Conservation (phyloP, 2,113 vertebrate species). For the Amphiprion ocellaris region DNA sequence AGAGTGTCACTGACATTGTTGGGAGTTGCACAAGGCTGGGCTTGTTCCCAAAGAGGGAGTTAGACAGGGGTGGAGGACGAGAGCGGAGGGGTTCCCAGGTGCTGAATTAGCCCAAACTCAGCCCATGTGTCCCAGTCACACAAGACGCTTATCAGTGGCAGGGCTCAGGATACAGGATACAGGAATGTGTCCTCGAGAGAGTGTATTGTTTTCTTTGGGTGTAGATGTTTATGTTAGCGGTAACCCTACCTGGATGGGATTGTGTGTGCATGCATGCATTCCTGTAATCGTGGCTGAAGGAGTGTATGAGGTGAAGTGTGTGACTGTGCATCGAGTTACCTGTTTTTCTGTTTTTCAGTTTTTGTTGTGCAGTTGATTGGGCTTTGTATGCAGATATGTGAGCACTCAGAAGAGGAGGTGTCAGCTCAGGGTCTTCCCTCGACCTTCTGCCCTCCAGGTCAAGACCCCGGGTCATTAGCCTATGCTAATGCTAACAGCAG, state of each 20-base stretch:
- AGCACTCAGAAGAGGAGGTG: constrained; percentile 37
- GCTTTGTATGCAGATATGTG: constrained; percentile 42
- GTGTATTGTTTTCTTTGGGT: constrained; percentile 69
- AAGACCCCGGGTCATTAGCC: constrained; percentile 56
- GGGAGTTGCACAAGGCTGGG: constrained; percentile 80
- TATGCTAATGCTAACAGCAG: constrained; percentile 64
- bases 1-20: constrained; percentile 88
- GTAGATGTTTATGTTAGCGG: constrained; percentile 75
- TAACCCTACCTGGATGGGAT: constrained; percentile 75
- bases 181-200: constrained; percentile 63
- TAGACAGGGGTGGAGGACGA: constrained; percentile 64
- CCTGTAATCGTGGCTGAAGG: constrained; percentile 48
- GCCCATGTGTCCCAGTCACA: constrained; percentile 70
- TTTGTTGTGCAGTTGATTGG: constrained; percentile 24
- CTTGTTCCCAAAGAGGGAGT: constrained; percentile 82
- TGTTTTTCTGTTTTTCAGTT: constrained; percentile 22
- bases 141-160: constrained; percentile 64
- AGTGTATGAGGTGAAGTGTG: constrained; percentile 39
- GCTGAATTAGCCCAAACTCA: constrained; percentile 70
- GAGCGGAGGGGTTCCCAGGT: constrained; percentile 75
- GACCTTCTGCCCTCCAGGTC: constrained; percentile 50
- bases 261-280: constrained; percentile 57
- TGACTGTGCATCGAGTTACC: constrained; percentile 58
- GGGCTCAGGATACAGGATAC: constrained; percentile 68
- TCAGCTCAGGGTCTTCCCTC: constrained; percentile 41